Evolutionary conservation across 2,797 vertebrate genomes (phyloP).

Genomic region (Pogoniulus pusillus): DNA sequence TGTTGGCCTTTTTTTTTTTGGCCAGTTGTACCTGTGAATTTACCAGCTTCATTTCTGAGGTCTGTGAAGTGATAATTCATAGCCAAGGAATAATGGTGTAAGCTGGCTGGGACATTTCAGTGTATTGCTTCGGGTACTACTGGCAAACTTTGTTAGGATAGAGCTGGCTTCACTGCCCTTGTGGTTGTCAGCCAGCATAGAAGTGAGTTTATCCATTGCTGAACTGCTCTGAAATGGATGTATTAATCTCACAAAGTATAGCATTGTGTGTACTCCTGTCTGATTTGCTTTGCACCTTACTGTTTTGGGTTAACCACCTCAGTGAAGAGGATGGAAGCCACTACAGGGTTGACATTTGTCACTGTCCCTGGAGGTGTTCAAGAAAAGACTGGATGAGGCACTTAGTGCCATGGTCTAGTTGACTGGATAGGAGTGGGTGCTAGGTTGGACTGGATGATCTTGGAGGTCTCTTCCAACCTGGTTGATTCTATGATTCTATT

Average conservation of each 20-base stretch:
- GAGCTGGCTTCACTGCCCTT: not conserved
- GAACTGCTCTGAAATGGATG: not conserved
- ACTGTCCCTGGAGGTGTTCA: too few relatives aligned
- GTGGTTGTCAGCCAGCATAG: not conserved
- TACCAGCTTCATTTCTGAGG: not conserved
- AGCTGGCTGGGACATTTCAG: not conserved
- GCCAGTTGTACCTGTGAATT: not conserved
- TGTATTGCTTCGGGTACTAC: not conserved
- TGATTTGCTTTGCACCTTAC: not conserved
- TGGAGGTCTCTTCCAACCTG: too few relatives aligned
- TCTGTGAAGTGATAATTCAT: not conserved
- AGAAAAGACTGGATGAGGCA: too few relatives aligned
- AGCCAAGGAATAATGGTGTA: not conserved
- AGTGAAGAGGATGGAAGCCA: not conserved
- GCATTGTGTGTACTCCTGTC: not conserved
- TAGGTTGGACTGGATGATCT: too few relatives aligned
- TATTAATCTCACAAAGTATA: not conserved
- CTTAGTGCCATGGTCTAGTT: too few relatives aligned
- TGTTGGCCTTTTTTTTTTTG: not conserved
- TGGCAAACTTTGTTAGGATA: not conserved
- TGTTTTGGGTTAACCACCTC: not conserved
- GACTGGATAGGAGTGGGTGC: too few relatives aligned
- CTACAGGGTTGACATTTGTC: not conserved
- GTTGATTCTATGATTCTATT: too few relatives aligned
- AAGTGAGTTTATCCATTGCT: not conserved